Percentiles rank a stretch among this genome's conserved stretches.
phyloP scores from a whole-genome alignment of 2,888 invertebrate genomes.

The Morinoia aosen region DNA sequence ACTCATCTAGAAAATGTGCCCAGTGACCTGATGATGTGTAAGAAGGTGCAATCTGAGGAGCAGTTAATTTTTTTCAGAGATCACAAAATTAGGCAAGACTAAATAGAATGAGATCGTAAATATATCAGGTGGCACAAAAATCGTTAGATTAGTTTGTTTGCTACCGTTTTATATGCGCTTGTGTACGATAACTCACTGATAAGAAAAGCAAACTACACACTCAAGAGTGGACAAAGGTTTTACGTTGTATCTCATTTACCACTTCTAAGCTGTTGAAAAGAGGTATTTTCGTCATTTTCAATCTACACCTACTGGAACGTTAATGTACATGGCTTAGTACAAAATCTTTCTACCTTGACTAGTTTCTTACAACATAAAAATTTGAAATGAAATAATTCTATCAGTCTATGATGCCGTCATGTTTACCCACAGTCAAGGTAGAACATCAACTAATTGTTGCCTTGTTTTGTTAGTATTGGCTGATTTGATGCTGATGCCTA shows the following conservation, averaged over 20 bases:
- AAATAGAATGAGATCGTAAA: background rate
- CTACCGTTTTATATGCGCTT: background rate
- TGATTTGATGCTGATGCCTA: too few species aligned
- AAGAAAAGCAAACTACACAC: background rate
- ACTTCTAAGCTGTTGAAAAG: background rate
- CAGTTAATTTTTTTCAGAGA: background rate
- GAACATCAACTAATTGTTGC: too few species aligned
- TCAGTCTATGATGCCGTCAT: too few species aligned
- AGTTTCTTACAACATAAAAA: too few species aligned
- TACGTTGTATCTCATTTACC: background rate
- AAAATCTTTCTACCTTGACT: too few species aligned
- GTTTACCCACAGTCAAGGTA: too few species aligned
- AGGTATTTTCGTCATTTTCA: background rate
- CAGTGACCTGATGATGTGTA: background rate
- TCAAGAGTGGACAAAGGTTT: background rate
- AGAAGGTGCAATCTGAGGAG: background rate
- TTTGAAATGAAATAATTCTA: too few species aligned
- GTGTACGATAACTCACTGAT: background rate
- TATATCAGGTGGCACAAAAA: background rate
- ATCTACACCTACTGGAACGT: too few species aligned
- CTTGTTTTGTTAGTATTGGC: too few species aligned
- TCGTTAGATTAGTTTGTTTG: background rate
- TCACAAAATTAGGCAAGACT: background rate
- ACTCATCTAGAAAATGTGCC: background rate
- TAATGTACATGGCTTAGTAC: too few species aligned